phyloP scores from a whole-genome alignment of 2,797 vertebrate genomes.

The Ptychadena robeensis region DNA sequence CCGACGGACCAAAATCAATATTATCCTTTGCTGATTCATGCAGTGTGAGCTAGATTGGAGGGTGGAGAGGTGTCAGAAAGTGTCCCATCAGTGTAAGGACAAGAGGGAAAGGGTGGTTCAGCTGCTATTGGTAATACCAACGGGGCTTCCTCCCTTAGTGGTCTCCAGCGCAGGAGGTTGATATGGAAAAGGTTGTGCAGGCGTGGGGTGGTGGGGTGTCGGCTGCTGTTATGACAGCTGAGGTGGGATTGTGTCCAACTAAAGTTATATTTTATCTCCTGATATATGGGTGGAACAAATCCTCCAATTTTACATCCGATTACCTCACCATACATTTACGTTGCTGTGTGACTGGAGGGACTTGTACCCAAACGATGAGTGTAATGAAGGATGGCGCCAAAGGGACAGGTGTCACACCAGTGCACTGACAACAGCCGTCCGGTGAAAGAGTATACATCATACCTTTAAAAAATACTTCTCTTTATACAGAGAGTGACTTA shows the following conservation, averaged over 20 bases:
- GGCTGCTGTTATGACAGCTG: slow-evolving; percentile 59
- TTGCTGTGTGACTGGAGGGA: neutral
- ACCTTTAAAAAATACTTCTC: too few species aligned
- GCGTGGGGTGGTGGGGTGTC: slow-evolving; percentile 13
- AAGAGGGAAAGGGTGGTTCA: slow-evolving; percentile 11
- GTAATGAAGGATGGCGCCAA: neutral
- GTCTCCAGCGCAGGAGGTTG: neutral
- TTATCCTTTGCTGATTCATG: slow-evolving; percentile 41
- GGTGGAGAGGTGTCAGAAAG: slow-evolving; percentile 46
- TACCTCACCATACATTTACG: slow-evolving; percentile 22
- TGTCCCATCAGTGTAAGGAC: slow-evolving; percentile 13
- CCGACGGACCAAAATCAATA: slow-evolving; percentile 32
- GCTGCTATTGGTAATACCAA: slow-evolving; percentile 24
- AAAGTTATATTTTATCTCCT: slow-evolving; percentile 36
- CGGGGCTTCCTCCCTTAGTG: slow-evolving; percentile 28
- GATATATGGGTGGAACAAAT: slow-evolving; percentile 36
- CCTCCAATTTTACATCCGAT: slow-evolving; percentile 9
- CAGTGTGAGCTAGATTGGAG: neutral
- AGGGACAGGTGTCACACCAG: neutral
- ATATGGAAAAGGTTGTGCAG: slow-evolving; percentile 21
- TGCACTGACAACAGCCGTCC: neutral
- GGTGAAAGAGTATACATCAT: too few species aligned
- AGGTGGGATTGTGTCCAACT: slow-evolving; percentile 2
- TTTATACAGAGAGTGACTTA: too few species aligned
- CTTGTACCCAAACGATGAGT: neutral